Evolutionary conservation across 2,797 vertebrate genomes (phyloP).

Genomic region (Amphiprion clarkii): DNA sequence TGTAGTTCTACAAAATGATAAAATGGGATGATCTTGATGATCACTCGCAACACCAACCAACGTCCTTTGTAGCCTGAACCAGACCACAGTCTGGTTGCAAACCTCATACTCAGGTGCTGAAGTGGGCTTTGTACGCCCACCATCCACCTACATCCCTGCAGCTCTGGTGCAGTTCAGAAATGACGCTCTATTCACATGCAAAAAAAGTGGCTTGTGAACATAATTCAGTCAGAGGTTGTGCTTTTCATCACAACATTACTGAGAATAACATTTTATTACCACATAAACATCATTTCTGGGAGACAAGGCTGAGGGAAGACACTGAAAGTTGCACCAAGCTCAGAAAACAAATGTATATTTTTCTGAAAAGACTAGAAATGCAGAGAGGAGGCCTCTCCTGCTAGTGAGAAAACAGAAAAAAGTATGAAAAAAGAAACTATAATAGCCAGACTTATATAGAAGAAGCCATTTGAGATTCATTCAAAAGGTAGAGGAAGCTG

Average conservation of each 20-base stretch:
- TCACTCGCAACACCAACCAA: background rate
- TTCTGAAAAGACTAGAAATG: background rate
- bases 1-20: background rate
- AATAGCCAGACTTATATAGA: slow-evolving; percentile 25
- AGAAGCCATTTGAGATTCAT: slow-evolving; percentile 41
- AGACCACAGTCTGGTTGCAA: background rate
- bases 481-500: slow-evolving; percentile 29
- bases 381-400: background rate
- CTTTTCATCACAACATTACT: no score
- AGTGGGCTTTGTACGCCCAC: background rate
- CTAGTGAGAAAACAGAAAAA: background rate
- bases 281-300: background rate
- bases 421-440: background rate
- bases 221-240: background rate
- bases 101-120: background rate
- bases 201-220: background rate
- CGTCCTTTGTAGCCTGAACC: background rate
- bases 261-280: background rate
- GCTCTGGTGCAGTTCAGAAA: background rate
- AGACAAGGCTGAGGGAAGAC: background rate
- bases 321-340: background rate
- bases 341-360: slow-evolving; percentile 17
- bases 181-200: background rate
- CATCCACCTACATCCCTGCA: background rate
- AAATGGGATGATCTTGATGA: background rate